phyloP scores from a whole-genome alignment of 2,888 invertebrate genomes.

The Scaptodrosophila latifasciaeformis region DNA sequence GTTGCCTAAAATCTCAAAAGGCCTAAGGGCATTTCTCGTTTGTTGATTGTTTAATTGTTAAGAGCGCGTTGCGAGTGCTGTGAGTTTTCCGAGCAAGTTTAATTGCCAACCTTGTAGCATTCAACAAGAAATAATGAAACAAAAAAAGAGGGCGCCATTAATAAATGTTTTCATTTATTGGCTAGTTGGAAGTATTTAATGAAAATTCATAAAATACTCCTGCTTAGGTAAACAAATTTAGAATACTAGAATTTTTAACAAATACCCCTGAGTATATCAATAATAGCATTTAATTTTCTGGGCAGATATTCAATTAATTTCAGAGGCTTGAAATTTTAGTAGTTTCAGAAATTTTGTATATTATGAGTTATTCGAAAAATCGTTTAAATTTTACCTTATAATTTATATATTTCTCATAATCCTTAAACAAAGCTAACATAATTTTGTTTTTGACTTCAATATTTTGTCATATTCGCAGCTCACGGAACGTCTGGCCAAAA shows the following conservation, averaged over 20 bases:
- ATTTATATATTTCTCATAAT: too few species aligned
- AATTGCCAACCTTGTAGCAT: slow-evolving; percentile 3
- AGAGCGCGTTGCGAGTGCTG: neutral
- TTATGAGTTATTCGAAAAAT: too few species aligned
- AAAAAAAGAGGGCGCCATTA: too few species aligned
- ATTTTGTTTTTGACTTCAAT: neutral
- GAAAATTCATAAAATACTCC: slow-evolving; percentile 7
- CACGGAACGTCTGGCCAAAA: slow-evolving; percentile 71
- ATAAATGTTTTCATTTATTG: too few species aligned
- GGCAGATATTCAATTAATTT: too few species aligned
- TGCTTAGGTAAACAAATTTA: neutral
- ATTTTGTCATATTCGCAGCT: slow-evolving; percentile 60
- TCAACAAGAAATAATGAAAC: slow-evolving; percentile 12
- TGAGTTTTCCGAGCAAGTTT: neutral
- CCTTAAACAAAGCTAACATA: neutral
- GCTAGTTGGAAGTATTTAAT: too few species aligned
- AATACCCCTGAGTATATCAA: too few species aligned
- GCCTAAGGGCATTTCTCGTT: slow-evolving; percentile 30
- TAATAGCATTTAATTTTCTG: too few species aligned
- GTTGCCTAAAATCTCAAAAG: slow-evolving; percentile 15
- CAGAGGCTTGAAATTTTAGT: too few species aligned
- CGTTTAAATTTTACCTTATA: too few species aligned
- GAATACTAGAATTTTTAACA: too few species aligned
- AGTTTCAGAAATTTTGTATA: too few species aligned
- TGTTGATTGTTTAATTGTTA: slow-evolving; percentile 44